Evolutionary conservation across 2,113 vertebrate species (phyloP), one percentile per base, ranked within the genome.

Genomic region (Aldabrachelys gigantea): DNA sequence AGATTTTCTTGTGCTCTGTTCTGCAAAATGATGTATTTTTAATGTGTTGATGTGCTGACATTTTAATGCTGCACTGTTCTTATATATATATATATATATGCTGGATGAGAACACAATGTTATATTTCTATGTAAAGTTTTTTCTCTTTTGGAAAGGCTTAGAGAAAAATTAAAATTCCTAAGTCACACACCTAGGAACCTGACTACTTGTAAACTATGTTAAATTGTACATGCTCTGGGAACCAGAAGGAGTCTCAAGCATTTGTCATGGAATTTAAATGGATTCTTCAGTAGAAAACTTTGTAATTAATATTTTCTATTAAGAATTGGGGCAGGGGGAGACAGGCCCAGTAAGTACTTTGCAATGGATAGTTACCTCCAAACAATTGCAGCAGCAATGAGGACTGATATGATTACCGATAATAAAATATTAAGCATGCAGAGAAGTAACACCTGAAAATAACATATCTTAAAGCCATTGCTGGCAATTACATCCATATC

Each of bases 271-370:
- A 94, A 95, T 91, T 79, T 87, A 83, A 87, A 89, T 21, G 84
- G 84, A 65, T n/a, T 84, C 13, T n/a, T 84, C 13, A 78, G 87
- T 88, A 79, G 44, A 13, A 82, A 88, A 72, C 81, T 90, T 92
- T 69, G 44, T 62, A 54, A 62, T 85, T 87, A 81, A n/a, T 6
- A 1, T 81, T 84, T 92, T 25, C 53, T 62, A 57, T 41, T 47
- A 65, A 65, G 52, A 47, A 1, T 2, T n/a, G 85, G 31, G 41
- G 3, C 1, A 29, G 72, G 59, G 56, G 22, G 72, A 92, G 81
- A 85, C 81, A 88, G 88, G 85, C 91, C 94, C 94, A 96, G 85
- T 1, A 96, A 94, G 92, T 95, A 94, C 90, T 97, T 97, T 96
- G 94, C 3, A 31, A 17, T 44, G 81, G 94, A 13, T 91, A 56